Conservation (phyloP, 2,113 vertebrate species). For the Philantomba maxwellii region DNA sequence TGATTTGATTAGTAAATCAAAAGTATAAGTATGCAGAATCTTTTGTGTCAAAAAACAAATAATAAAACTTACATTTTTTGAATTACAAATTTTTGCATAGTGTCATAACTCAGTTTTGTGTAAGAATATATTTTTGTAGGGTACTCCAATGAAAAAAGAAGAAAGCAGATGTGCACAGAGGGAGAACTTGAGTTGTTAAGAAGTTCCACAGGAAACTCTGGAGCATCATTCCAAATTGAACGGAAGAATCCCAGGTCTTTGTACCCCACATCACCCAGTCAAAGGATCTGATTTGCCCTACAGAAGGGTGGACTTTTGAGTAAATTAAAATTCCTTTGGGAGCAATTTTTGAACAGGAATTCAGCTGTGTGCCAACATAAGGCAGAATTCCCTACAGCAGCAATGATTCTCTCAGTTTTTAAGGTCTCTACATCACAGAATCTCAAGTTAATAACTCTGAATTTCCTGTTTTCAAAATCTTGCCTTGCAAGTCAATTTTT, state of each 20-base stretch:
- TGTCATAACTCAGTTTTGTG: background rate
- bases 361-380: background rate
- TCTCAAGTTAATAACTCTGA: background rate
- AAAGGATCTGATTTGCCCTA: rapidly evolving
- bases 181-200: background rate
- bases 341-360: background rate
- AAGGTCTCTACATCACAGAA: background rate
- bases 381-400: background rate
- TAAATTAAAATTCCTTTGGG: background rate
- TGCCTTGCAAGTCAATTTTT: background rate
- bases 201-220: background rate
- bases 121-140: background rate
- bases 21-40: background rate
- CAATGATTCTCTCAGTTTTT: background rate
- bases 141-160: background rate
- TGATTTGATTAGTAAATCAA: background rate
- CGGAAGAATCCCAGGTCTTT: rapidly evolving
- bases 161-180: background rate
- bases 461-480: background rate
- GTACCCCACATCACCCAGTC: rapidly evolving
- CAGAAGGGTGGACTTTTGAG: background rate
- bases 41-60: background rate
- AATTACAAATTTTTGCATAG: background rate
- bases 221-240: rapidly evolving
- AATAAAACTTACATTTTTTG: background rate